Percentiles rank a stretch among this genome's conserved stretches.
Conservation (phyloP, 23 tunicate genomes). For the Trididemnum miniatum region DNA sequence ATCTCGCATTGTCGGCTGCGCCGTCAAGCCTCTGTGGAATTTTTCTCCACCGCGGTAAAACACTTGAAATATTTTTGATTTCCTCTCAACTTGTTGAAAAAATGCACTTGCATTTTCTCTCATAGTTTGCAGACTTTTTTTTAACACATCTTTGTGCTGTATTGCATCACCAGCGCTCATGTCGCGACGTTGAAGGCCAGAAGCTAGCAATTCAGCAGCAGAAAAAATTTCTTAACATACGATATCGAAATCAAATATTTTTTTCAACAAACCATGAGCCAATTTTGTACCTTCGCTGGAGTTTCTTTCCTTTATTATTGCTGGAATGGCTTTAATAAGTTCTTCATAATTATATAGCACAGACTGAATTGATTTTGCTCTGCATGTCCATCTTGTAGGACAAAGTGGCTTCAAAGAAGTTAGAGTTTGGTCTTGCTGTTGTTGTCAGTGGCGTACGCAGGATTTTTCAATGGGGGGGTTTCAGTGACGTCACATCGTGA, state of each 20-base stretch:
- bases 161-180: conserved; percentile 24
- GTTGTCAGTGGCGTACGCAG: too few relatives aligned
- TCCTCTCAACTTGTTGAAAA: not conserved
- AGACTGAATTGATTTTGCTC: not conserved
- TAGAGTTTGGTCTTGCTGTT: not conserved
- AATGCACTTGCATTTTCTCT: not conserved
- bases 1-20: not conserved
- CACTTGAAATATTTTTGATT: conserved; percentile 1
- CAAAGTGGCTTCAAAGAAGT: not conserved
- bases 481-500: too few relatives aligned
- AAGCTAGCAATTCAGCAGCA: conserved; percentile 24
- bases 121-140: conserved; percentile 21
- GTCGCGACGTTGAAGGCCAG: not conserved
- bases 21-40: conserved; percentile 4
- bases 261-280: conserved; percentile 5
- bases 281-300: conserved; percentile 3
- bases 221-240: conserved; percentile 10
- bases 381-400: conserved; percentile 11
- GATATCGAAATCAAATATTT: not conserved
- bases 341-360: not conserved
- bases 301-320: not conserved
- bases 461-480: too few relatives aligned
- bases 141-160: not conserved
- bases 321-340: not conserved
- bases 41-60: conserved; percentile 7